Conservation (phyloP, 2,113 vertebrate species). For the Stegastes partitus region DNA sequence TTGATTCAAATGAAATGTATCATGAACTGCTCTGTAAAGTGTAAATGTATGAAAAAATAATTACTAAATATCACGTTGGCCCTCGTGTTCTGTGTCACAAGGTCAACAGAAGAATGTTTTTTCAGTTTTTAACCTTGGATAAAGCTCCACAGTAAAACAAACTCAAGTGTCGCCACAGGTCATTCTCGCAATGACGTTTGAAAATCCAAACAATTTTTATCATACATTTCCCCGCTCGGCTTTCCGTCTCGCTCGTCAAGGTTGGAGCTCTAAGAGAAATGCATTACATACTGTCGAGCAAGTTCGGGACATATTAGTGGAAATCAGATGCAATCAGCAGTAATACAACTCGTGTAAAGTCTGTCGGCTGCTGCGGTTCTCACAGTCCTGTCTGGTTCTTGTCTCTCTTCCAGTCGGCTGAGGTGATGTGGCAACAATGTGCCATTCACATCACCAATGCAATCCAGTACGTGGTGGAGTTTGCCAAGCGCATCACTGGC, state of each 20-base stretch:
- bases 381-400: constrained; percentile 1
- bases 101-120: not conserved
- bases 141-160: constrained; percentile 1
- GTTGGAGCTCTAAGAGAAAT: not conserved
- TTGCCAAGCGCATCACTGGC: constrained; percentile 92
- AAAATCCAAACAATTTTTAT: not conserved
- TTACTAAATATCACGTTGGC: not conserved
- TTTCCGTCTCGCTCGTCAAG: constrained; percentile 5
- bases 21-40: not conserved
- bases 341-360: not conserved
- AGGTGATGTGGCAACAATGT: constrained; percentile 93
- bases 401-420: constrained; percentile 84
- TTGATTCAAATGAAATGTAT: not conserved
- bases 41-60: not conserved
- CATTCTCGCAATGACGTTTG: not conserved
- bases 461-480: constrained; percentile 95
- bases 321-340: not conserved
- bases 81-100: not conserved
- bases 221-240: not conserved
- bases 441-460: constrained; percentile 91
- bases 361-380: not conserved
- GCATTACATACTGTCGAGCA: not conserved
- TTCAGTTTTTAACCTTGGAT: not conserved
- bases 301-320: not conserved
- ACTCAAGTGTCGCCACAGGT: not conserved